Evolutionary conservation across 1,140 invertebrate genomes (phyloP), one percentile per base, ranked within the genome.

Genomic region (Euschistus heros): DNA sequence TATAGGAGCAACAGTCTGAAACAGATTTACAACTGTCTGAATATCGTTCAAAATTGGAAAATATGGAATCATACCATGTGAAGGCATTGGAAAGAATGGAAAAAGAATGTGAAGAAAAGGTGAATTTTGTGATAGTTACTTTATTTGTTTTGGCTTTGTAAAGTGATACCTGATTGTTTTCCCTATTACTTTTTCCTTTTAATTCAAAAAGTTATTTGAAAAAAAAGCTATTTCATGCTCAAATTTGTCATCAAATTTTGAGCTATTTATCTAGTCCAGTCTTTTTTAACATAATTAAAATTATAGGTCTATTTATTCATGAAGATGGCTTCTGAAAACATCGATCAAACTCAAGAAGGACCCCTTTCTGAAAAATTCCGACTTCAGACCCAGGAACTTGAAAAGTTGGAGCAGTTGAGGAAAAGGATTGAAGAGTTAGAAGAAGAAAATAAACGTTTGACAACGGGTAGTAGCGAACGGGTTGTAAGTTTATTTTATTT

Each of bases 81-180:
- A 57, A 57, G 24, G 24, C 24, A 26, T 24, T 57, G 15, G 54
- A 57, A 57, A 27, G 24, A 57, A 24, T 57, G 54, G 54, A 57
- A 57, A 57, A 57, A 26, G 54, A 57, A 57, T 57, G 54, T 57
- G 54, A 57, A 26, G 54, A 57, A 24, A 57, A 57, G 54, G 54
- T 57, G 26, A 37, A 37, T 37, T 6, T 10, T 10, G 6, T 37
- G 5, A 37, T 37, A n/a, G n/a, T n/a, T n/a, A n/a, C n/a, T 37
- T 30, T 30, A 30, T 30, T 30, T 30, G 8, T 30, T 30, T 30
- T 30, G 30, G 3, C 30, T 8, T 30, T 5, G 30, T 8, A 30
- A 30, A 30, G 30, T 30, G 30, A 30, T 30, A 8, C 30, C 2
- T 30, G 3, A 30, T 7, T 30, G 27, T 30, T 30, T 30, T 30